Conservation (phyloP, 2,888 invertebrate genomes). For the Auanema sp. region DNA sequence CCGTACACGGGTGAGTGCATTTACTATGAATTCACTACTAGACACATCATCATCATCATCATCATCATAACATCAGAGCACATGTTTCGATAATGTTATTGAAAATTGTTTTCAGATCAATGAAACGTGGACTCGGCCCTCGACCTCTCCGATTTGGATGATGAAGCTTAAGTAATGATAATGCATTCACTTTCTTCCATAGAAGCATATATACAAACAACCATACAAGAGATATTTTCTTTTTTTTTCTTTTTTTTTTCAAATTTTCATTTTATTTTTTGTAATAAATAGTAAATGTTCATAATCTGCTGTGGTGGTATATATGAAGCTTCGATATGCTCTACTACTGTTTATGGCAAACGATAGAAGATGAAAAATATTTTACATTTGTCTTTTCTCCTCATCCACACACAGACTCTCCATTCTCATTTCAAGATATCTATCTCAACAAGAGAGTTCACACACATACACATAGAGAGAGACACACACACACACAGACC, state of each 20-base stretch:
- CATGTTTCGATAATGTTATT: background rate
- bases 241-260: too few relatives aligned
- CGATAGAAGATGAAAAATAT: background rate
- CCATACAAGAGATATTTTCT: background rate
- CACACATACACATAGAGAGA: too few relatives aligned
- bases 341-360: too few relatives aligned
- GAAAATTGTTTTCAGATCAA: conserved; percentile 29
- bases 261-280: too few relatives aligned
- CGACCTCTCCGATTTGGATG: conserved; percentile 49
- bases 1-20: conserved; percentile 32
- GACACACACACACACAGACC: too few relatives aligned
- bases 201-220: background rate
- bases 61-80: background rate
- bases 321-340: too few relatives aligned
- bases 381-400: conserved; percentile 3
- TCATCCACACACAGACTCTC: too few relatives aligned
- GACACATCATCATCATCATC: background rate
- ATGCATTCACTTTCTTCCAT: background rate
- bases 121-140: conserved; percentile 49
- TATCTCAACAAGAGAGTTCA: too few relatives aligned
- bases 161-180: conserved; percentile 9
- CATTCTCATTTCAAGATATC: too few relatives aligned
- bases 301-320: too few relatives aligned
- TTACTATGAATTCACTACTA: background rate
- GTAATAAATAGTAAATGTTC: too few relatives aligned